Evolutionary conservation across 2,888 invertebrate genomes (phyloP), one percentile per base, ranked within the genome.

Genomic region (Drosophila monieri): DNA sequence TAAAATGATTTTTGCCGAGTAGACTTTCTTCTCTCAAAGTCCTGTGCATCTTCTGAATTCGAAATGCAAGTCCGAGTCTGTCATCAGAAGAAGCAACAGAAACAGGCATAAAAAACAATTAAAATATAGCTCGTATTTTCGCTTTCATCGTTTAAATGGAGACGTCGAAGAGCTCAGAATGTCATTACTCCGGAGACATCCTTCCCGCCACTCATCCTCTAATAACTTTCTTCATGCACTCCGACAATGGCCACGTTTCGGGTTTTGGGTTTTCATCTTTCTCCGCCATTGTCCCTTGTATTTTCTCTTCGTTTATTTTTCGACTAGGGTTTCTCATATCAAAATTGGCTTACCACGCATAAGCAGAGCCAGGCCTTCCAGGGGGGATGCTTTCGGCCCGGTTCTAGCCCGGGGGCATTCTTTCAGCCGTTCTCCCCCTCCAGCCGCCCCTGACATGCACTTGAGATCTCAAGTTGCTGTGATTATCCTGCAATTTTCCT

Each of bases 331-430:
- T 67, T 55, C 32, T 27, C 76, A 79, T 79, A 87, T 77, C 74
- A 76, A 88, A 84, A 88, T 84, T 84, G 84, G 88, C 88, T 84
- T 84, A 85, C 80, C 86, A 84, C 88, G 80, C 84, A 88, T 75
- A 85, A 81, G 61, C 80, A 84, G 76, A 71, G 59, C 46, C 60
- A 43, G 52, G 43, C 64, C 46, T 25, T 4, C 6, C 43, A 21
- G 15, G 21, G 3, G 21, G 21, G 21, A 23, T 4, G 21, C 30
- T 46, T 14, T 23, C n/a, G 57, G 30, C 15, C 10, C 8, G 25
- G 43, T n/a, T 12, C 23, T 6, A 9, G 14, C 37, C 46, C 10
- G 6, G 18, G 27, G 43, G 35, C 52, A 52, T 52, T 41, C 51
- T 23, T 44, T 47, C 15, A 14, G 49, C 35, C 49, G 39, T 47